Base-by-base conservation (phyloP, 2,888 invertebrate species). In the Meloe dianella region DNA sequence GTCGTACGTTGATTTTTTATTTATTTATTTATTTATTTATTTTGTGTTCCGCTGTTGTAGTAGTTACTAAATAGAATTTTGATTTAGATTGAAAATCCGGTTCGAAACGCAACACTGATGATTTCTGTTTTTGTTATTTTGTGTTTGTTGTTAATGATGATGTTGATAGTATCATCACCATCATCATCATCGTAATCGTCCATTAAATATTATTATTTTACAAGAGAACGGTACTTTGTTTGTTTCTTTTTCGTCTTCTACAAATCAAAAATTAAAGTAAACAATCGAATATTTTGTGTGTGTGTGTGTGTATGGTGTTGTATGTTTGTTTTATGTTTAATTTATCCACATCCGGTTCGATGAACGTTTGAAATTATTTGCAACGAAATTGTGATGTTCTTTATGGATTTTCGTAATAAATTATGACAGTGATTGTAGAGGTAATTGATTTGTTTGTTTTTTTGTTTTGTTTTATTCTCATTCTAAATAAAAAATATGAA, bases 21-120 rank as follows among this genome's bases (percentile, higher is more conserved):
- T 5, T n/a, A 6, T 41, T 17, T 35, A 1, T 14, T 35, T 35
- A 35, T 35, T 35, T 41, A 9, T 47, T 47, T 20, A 22, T 20
- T 3, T 47, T 47, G 9, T 20, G 9, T 20, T 47, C 10, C 1
- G 3, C 9, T 2, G 3, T 47, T 8, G 47, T 47, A 10, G 47
- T 47, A 20, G 38, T 38, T 38, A 0, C 14, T 38, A 5, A 7
- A 17, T 2, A 17, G 47, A 20, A n/a, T 47, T 47, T 20, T 20
- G 47, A 24, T 68, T 68, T 63, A 64, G 68, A 62, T 65, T 60
- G 68, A 62, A 68, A 65, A 68, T 68, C 68, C 68, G 68, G 68
- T 68, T 68, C 65, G 65, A 32, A 38, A 62, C 62, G 63, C 64
- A 47, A 24, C 41, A 41, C 17, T 51, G 51, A 51, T 51, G 51